These are phyloP conservation scores for Anser cygnoides DNA, from an alignment of 2,113 vertebrate genomes.

Conservation along the genomic window DNA sequence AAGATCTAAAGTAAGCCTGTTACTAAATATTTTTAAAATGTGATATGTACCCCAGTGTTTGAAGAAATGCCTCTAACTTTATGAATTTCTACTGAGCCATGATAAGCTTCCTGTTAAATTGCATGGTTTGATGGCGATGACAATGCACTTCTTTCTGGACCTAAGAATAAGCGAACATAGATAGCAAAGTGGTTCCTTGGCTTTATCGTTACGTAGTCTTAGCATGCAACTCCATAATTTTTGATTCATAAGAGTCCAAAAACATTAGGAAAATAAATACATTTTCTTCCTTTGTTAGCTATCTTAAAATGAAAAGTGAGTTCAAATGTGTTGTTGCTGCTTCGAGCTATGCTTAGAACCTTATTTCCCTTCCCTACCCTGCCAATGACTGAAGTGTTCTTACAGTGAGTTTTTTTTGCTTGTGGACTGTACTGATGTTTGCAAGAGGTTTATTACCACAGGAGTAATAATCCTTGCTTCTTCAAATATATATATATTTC, in stretches of 20 bases:
- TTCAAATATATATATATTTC: background rate
- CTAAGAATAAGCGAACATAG: background rate
- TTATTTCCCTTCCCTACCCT: background rate
- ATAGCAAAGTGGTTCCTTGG: background rate
- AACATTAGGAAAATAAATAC: background rate
- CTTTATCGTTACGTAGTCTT: background rate
- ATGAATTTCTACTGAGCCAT: background rate
- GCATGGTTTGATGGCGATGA: background rate
- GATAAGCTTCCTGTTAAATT: background rate
- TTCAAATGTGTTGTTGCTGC: background rate
- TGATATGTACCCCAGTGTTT: background rate
- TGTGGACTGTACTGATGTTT: background rate
- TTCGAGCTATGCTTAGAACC: background rate
- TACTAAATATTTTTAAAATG: background rate
- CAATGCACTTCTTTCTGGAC: background rate
- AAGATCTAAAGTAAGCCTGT: background rate
- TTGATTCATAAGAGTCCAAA: background rate
- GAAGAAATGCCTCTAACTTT: background rate
- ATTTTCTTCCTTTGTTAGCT: background rate
- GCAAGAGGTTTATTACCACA: background rate
- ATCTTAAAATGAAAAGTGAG: background rate
- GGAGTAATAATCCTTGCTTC: background rate
- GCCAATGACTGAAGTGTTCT: background rate
- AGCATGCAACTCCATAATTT: background rate
- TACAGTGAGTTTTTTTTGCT: background rate